Evolutionary conservation across 2,888 invertebrate genomes (phyloP).

Genomic region (Encarsia formosa): DNA sequence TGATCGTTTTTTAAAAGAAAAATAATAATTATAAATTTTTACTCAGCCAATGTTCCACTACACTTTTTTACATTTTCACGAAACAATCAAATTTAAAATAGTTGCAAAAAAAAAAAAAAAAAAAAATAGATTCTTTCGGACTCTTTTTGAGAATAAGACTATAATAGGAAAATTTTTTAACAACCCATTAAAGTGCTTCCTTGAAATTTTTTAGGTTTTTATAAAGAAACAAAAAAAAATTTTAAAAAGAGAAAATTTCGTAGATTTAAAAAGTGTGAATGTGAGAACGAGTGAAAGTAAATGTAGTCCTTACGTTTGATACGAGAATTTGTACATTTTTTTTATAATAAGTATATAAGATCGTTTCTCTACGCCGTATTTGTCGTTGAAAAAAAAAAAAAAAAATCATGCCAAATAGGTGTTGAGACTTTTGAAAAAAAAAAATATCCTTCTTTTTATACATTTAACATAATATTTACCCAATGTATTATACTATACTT

Average conservation of each 20-base stretch:
- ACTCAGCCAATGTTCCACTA: background rate
- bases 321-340: constrained; percentile 22
- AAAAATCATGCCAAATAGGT: constrained; percentile 1
- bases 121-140: background rate
- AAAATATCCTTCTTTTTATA: constrained; percentile 25
- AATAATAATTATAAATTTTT: background rate
- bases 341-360: constrained; percentile 9
- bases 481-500: constrained; percentile 27
- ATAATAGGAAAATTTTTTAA: background rate
- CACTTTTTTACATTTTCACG: background rate
- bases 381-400: background rate
- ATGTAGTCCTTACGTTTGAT: constrained; percentile 22
- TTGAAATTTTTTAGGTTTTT: constrained; percentile 15
- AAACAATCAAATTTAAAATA: too few relatives aligned
- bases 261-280: constrained; percentile 1
- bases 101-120: background rate
- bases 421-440: constrained; percentile 2
- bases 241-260: background rate
- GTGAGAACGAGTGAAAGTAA: constrained; percentile 16
- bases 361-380: constrained; percentile 2
- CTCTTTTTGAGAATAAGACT: background rate
- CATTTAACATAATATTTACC: constrained; percentile 20
- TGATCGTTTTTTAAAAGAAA: too few relatives aligned
- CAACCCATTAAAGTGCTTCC: constrained; percentile 17
- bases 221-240: constrained; percentile 11